Conservation (phyloP, 1,140 invertebrate genomes). For the Drosophila paulistorum region DNA sequence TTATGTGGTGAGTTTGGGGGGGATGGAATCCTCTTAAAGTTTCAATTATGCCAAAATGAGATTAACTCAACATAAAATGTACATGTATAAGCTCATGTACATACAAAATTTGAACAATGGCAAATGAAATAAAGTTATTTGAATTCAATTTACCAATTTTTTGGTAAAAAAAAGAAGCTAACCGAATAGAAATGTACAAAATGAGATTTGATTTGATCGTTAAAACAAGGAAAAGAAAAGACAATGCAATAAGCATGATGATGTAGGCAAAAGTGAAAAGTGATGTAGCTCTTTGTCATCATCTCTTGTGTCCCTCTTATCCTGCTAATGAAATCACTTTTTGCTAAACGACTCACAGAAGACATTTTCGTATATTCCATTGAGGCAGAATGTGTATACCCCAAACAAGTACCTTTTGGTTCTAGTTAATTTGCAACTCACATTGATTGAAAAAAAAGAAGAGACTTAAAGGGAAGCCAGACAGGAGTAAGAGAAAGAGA, state of each 20-base stretch:
- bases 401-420: conserved; percentile 1
- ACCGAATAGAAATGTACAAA: not conserved
- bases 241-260: not conserved
- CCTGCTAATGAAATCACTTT: conserved; percentile 18
- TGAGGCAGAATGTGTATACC: not conserved
- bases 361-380: not conserved
- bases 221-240: not conserved
- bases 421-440: conserved; percentile 10
- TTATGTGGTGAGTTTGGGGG: not conserved
- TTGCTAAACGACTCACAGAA: conserved; percentile 2
- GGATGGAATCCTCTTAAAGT: conserved; percentile 14
- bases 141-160: not conserved
- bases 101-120: conserved; percentile 15
- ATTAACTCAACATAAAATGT: conserved; percentile 11
- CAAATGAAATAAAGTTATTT: conserved; percentile 10
- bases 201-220: not conserved
- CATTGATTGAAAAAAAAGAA: not conserved
- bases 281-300: not conserved
- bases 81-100: not conserved
- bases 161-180: not conserved
- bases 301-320: not conserved
- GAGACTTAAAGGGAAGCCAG: not conserved
- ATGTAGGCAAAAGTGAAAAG: conserved; percentile 2
- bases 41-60: conserved; percentile 22
- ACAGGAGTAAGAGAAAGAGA: not conserved